phyloP scores from a whole-genome alignment of 1,140 invertebrate genomes.

The Hydropsyche tenuis region DNA sequence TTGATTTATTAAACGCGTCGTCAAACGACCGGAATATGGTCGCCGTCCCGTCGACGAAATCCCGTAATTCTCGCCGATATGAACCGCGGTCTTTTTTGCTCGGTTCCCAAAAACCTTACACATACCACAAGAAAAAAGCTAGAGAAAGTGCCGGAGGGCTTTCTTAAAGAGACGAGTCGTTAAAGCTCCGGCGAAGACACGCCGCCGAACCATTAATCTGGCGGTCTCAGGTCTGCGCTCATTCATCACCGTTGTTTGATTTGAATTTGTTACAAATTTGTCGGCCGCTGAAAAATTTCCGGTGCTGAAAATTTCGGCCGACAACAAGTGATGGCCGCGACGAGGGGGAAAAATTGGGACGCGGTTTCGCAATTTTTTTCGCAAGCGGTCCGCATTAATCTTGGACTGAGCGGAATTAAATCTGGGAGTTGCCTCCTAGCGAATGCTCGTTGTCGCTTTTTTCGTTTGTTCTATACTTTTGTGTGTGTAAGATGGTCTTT shows the following conservation, averaged over 20 bases:
- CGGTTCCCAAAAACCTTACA: too few relatives aligned
- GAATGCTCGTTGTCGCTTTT: too few relatives aligned
- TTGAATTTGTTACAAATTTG: slow-evolving; percentile 45
- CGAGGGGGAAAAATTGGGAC: slow-evolving; percentile 1
- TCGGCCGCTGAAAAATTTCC: slow-evolving; percentile 9
- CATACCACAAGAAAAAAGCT: too few relatives aligned
- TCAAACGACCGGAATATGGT: slow-evolving; percentile 12
- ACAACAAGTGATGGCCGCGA: slow-evolving; percentile 22
- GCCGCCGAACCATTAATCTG: slow-evolving; percentile 36
- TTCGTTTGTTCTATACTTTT: too few relatives aligned
- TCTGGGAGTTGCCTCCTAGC: too few relatives aligned
- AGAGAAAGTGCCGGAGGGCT: too few relatives aligned
- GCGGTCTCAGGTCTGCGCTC: slow-evolving; percentile 32
- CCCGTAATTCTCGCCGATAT: neutral
- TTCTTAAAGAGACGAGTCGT: slow-evolving; percentile 7
- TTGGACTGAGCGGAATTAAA: neutral
- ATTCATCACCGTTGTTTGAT: slow-evolving; percentile 41
- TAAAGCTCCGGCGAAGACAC: slow-evolving; percentile 24
- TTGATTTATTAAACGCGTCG: slow-evolving; percentile 21
- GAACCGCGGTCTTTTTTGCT: too few relatives aligned
- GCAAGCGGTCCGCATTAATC: slow-evolving; percentile 5
- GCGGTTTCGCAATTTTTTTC: slow-evolving; percentile 25
- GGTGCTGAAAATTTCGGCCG: neutral
- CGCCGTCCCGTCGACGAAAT: neutral
- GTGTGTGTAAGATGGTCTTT: too few relatives aligned